phyloP scores from a whole-genome alignment of 2,888 invertebrate species.

The Plagiodera versicolora region DNA sequence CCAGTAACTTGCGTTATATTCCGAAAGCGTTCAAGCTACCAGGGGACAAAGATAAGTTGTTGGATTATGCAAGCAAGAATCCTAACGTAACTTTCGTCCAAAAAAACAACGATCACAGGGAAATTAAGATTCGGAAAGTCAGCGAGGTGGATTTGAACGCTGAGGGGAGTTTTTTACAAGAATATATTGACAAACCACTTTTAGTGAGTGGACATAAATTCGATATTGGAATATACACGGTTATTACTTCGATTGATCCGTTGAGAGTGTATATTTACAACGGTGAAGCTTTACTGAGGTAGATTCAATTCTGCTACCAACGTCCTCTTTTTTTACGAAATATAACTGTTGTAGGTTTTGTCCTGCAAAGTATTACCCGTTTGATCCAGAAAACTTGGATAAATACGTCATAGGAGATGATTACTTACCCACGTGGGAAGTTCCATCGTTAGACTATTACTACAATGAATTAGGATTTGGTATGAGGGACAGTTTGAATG shows the following conservation, averaged over 20 bases:
- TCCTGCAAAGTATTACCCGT: slow-evolving; percentile 85
- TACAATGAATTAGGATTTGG: slow-evolving; percentile 74
- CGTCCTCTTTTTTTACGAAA: no score
- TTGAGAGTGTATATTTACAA: slow-evolving; percentile 86
- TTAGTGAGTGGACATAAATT: slow-evolving; percentile 93
- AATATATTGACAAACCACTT: slow-evolving; percentile 85
- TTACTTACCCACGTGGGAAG: slow-evolving; percentile 93
- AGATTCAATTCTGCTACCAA: no score
- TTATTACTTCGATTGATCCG: slow-evolving; percentile 88
- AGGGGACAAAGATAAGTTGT: slow-evolving; percentile 67
- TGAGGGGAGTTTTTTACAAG: slow-evolving; percentile 84
- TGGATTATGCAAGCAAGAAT: slow-evolving; percentile 67
- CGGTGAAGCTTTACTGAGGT: slow-evolving; percentile 83
- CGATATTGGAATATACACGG: slow-evolving; percentile 94
- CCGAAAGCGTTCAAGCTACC: slow-evolving; percentile 90
- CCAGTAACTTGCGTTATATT: slow-evolving; percentile 74
- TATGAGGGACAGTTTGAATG: slow-evolving; percentile 86
- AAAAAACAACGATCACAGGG: slow-evolving; percentile 90
- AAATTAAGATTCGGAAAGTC: slow-evolving; percentile 73
- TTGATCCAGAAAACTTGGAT: slow-evolving; percentile 74
- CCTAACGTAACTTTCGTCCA: slow-evolving; percentile 80
- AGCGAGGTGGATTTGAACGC: slow-evolving; percentile 72
- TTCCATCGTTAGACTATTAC: slow-evolving; percentile 73
- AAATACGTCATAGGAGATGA: slow-evolving; percentile 95
- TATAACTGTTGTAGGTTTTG: slow-evolving; percentile 72